phyloP scores from a whole-genome alignment of 2,797 vertebrate genomes.

The Pitangus sulphuratus region DNA sequence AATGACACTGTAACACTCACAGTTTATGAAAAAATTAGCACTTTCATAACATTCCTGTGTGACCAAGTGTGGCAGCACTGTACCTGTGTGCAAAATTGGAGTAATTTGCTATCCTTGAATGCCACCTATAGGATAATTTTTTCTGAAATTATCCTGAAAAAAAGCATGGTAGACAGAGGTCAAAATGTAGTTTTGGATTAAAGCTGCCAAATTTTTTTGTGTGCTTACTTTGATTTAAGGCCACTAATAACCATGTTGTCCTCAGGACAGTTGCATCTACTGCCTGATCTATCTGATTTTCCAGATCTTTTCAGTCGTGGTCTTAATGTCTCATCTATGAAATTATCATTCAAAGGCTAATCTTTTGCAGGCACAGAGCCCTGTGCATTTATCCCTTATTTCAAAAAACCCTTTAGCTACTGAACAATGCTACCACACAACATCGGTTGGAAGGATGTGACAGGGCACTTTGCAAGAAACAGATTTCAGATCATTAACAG shows the following conservation, averaged over 20 bases:
- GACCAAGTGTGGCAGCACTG: background rate
- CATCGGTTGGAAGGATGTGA: background rate
- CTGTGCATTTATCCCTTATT: background rate
- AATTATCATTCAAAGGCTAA: background rate
- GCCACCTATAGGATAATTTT: slow-evolving; percentile 61
- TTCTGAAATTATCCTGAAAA: background rate
- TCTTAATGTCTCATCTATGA: background rate
- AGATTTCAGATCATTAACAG: background rate
- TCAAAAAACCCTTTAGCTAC: background rate
- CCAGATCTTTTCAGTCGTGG: background rate
- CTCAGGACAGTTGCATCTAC: background rate
- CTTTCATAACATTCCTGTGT: background rate
- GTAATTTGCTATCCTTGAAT: slow-evolving; percentile 61
- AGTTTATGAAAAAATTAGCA: background rate
- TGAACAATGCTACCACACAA: background rate
- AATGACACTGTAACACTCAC: background rate
- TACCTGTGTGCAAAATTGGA: background rate
- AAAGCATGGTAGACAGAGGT: background rate
- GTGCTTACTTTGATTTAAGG: background rate
- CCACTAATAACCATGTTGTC: background rate
- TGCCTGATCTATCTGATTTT: background rate
- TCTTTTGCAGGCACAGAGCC: background rate
- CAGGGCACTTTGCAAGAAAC: background rate
- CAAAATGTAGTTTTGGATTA: background rate
- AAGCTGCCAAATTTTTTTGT: background rate